These are phyloP conservation scores for Ahaetulla prasina DNA, from an alignment of 2,113 vertebrate genomes.

Conservation along the genomic window DNA sequence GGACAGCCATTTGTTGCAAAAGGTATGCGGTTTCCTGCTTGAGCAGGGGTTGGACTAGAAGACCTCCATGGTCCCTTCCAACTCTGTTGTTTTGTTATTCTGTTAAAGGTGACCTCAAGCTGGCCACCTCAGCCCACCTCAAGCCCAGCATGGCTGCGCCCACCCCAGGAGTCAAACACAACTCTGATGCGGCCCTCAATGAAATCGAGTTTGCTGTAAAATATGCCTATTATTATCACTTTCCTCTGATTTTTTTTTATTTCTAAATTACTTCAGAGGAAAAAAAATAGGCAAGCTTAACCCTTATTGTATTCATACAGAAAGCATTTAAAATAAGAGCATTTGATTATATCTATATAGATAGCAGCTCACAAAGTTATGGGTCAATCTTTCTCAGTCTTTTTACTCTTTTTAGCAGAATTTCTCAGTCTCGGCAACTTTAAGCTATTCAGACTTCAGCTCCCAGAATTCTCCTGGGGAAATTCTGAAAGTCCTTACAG, in stretches of 20 bases:
- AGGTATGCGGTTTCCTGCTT: background rate
- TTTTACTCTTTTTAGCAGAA: background rate
- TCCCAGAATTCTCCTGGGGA: background rate
- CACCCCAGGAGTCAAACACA: too few species aligned
- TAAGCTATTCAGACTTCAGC: background rate
- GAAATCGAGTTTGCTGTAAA: background rate
- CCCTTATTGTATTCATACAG: background rate
- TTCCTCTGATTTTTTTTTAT: constrained; percentile 10
- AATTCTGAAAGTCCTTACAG: background rate
- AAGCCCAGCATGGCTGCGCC: too few species aligned
- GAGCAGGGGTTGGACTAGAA: background rate
- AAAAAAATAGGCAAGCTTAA: background rate
- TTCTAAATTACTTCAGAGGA: background rate
- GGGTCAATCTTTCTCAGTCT: background rate
- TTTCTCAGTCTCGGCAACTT: background rate
- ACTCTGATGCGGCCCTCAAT: too few species aligned
- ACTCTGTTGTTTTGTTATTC: background rate
- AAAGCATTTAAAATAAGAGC: background rate
- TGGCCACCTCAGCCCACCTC: too few species aligned
- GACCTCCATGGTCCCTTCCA: background rate
- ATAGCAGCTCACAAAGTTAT: background rate
- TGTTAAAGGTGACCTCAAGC: background rate
- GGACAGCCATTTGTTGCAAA: background rate
- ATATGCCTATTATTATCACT: background rate
- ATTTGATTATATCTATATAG: background rate